A percentile compares a stretch with the other conserved stretches of the same genome.
These are phyloP conservation scores for Pachypanchax playfairii DNA, from an alignment of 2,113 vertebrate species.

Conservation along the genomic window DNA sequence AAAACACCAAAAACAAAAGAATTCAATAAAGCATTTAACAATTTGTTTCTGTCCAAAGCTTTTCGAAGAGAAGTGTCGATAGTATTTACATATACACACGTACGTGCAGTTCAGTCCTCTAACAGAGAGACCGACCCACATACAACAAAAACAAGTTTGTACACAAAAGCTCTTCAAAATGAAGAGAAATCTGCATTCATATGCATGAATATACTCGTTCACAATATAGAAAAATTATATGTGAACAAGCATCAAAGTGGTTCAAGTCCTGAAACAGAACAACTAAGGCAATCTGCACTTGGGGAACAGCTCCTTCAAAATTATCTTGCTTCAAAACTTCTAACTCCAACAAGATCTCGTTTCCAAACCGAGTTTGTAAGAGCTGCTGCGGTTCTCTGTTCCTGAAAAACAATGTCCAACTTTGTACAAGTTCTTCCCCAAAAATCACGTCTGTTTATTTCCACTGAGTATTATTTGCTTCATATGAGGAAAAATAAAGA, in stretches of 20 bases:
- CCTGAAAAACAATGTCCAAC: slow-evolving; percentile 56
- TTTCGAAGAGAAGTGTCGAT: slow-evolving; percentile 61
- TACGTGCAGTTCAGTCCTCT: slow-evolving; percentile 73
- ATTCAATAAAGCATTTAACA: slow-evolving; percentile 76
- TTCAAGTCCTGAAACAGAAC: slow-evolving; percentile 79
- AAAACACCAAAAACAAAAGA: slow-evolving; percentile 75
- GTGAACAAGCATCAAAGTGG: slow-evolving; percentile 74
- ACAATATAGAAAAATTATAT: slow-evolving; percentile 84
- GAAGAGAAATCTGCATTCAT: slow-evolving; percentile 82
- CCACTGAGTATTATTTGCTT: slow-evolving; percentile 47
- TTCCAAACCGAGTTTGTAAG: slow-evolving; percentile 58
- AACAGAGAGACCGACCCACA: slow-evolving; percentile 76
- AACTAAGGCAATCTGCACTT: slow-evolving; percentile 78
- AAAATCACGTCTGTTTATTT: slow-evolving; percentile 59
- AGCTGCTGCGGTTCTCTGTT: slow-evolving; percentile 60
- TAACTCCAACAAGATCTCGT: slow-evolving; percentile 52
- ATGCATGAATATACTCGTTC: slow-evolving; percentile 76
- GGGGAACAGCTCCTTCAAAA: slow-evolving; percentile 62
- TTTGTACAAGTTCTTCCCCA: slow-evolving; percentile 62
- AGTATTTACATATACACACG: slow-evolving; percentile 78
- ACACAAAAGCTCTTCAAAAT: slow-evolving; percentile 80
- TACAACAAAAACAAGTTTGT: slow-evolving; percentile 48
- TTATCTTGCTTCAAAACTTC: slow-evolving; percentile 60
- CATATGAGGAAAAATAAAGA: slow-evolving; percentile 41
- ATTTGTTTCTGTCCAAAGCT: slow-evolving; percentile 66